Evolutionary conservation across 2,888 invertebrate genomes (phyloP), one percentile per base, ranked within the genome.

Genomic region (Patella ulyssiponensis): DNA sequence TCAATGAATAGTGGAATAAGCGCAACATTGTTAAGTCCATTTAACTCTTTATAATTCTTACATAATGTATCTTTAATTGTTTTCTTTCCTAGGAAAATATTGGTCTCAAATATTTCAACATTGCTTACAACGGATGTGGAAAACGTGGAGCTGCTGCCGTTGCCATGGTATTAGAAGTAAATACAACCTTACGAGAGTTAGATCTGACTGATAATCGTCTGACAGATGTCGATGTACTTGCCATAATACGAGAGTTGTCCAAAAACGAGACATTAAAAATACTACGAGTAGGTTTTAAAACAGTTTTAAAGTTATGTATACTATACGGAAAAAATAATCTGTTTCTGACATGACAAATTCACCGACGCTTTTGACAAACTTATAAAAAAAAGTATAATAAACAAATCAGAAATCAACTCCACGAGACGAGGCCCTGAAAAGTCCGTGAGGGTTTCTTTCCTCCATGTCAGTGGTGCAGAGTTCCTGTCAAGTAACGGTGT

Each of bases 161-260:
- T 52, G 84, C 81, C 0, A 77, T 80, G n/a, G 85, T 85, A 14
- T 73, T 90, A 52, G 82, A 81, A n/a, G 79, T 77, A 23, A 88
- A 88, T 79, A 78, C 84, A 44, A 84, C 86, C 12, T 73, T 89
- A 27, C 78, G 79, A 56, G 85, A 86, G 54, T 81, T 89, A 9
- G 88, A 89, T 76, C 79, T 89, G 58, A 85, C 88, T 15, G 85
- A 85, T 74, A 89, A 89, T 77, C 81, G 87, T 76, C 82, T 89
- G 71, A 82, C 83, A 17, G 84, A 88, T 72, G 73, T 77, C 7
- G 88, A 87, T 44, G 75, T 86, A 15, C 80, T 80, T 44, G 73
- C 81, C n/a, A 56, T 89, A 5, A 83, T 83, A 11, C 79, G 78
- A 51, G 78, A 81, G 15, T 80, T 88, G 56, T 75, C 78, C 5